phyloP scores from a whole-genome alignment of 1,140 invertebrate species.

The Anastatus disparis region DNA sequence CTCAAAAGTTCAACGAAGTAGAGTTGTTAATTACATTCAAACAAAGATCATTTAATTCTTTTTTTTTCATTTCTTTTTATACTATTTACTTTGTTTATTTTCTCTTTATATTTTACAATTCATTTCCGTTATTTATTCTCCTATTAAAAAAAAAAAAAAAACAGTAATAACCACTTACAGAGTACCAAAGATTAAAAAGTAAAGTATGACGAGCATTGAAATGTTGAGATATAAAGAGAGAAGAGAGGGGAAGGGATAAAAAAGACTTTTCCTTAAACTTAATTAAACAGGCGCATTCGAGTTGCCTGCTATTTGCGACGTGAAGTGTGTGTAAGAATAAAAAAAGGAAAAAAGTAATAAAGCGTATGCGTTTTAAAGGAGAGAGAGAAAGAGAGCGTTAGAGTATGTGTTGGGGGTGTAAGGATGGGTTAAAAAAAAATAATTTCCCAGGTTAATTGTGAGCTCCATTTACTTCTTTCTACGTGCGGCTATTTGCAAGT shows the following conservation, averaged over 20 bases:
- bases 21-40: no score
- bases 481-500: slow-evolving; percentile 44
- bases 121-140: background rate
- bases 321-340: no score
- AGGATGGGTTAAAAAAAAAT: slow-evolving; percentile 50
- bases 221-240: no score
- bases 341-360: no score
- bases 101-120: background rate
- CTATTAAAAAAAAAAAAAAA: no score
- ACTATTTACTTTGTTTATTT: background rate
- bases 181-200: slow-evolving; percentile 15
- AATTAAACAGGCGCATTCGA: slow-evolving; percentile 53
- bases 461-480: slow-evolving; percentile 39
- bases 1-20: no score
- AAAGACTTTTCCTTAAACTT: slow-evolving; percentile 55
- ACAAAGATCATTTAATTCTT: no score
- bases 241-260: no score
- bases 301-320: background rate
- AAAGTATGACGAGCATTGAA: slow-evolving; percentile 25
- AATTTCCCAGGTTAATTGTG: slow-evolving; percentile 56
- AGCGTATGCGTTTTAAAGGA: no score
- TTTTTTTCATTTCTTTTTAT: background rate
- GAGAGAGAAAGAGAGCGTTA: no score
- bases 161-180: no score
- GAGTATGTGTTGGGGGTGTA: no score